Evolutionary conservation across 2,888 invertebrate species (phyloP), one percentile per base, ranked within the genome.

Genomic region (Caenorhabditis macrosperma): DNA sequence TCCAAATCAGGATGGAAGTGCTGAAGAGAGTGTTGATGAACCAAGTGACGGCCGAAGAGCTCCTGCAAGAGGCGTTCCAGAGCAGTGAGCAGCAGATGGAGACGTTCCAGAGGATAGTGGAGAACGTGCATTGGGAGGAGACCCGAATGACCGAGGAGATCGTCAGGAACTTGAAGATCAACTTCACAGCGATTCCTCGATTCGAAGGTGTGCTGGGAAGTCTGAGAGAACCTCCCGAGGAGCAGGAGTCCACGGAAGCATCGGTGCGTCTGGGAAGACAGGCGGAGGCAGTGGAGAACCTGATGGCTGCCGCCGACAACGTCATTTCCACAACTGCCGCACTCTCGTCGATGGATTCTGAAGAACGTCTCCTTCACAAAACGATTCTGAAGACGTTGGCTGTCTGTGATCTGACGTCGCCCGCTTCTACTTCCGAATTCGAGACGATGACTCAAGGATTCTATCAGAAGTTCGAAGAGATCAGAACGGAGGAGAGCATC

Each of bases 11-110:
- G 60, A 75, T 75, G 66, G 74, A 75, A 44, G 33, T 75, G 10
- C 46, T 75, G 41, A 75, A 75, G 26, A 59, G 60, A 60, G 74
- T 66, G 30, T 20, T 66, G 41, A 20, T 66, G 60, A 75, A 75
- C 10, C 66, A 66, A 15, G 41, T 50, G 15, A 52, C 59, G 0
- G 66, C 74, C 12, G 74, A 75, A 52, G 74, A 75, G 12, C 57
- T 75, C 15, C 66, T 75, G n/a, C 74, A 66, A 33, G 74, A 66
- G 33, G 74, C 74, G 3, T 75, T 75, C 66, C 74, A 66, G 38
- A 75, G 52, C 26, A 75, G 59, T 44, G 74, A 75, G 20, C 66
- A 75, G 52, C 74, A 75, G 52, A 75, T 66, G 64, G 74, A 75
- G 26, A 60, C 66, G 6, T 75, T 75, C 74, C 74, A 75, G 22